Evolutionary conservation across 2,888 invertebrate species (phyloP), one percentile per base, ranked within the genome.

Genomic region (Adineta ricciae): DNA sequence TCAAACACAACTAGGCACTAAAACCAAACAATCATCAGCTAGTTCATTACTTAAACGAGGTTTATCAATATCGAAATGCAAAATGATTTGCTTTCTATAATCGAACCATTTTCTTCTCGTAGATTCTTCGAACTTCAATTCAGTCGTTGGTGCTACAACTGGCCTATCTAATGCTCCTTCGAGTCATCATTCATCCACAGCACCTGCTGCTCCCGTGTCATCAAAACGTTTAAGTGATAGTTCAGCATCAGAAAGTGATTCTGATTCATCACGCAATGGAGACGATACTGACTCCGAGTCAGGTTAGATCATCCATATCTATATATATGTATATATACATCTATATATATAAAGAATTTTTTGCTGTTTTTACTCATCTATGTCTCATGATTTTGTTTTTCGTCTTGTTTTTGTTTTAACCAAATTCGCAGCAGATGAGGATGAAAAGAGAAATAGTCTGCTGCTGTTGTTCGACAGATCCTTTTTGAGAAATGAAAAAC

Each of bases 251-350:
- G 78, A 78, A 8, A 41, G 41, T 41, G 78, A 41, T 41, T 78
- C 78, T 41, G 78, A 78, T 78, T 78, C 78, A 38, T 78, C 78
- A 78, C 78, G 41, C n/a, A 78, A 78, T 78, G 78, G 78, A 41
- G 41, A 41, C 41, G 78, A 78, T n/a, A 41, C 78, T 78, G 78
- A 78, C 78, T 41, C 41, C 41, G 78, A 78, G 78, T 78, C 78
- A 78, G 78, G 78, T 78, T 78, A 78, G 78, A 78, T 41, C 14
- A 78, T 38, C 78, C 21, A 36, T 27, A 64, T 32, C 19, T 52
- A 38, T 24, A 38, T 27, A 73, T 38, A 73, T 27, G n/a, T 7
- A 27, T 64, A 19, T 64, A 32, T 64, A 64, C 11, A 32, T 64
- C 27, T 8, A 64, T 64, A 64, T 21, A 27, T 64, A 27, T 64